Base-by-base conservation (phyloP, 2,888 invertebrate species). In the Norana najaformis region DNA sequence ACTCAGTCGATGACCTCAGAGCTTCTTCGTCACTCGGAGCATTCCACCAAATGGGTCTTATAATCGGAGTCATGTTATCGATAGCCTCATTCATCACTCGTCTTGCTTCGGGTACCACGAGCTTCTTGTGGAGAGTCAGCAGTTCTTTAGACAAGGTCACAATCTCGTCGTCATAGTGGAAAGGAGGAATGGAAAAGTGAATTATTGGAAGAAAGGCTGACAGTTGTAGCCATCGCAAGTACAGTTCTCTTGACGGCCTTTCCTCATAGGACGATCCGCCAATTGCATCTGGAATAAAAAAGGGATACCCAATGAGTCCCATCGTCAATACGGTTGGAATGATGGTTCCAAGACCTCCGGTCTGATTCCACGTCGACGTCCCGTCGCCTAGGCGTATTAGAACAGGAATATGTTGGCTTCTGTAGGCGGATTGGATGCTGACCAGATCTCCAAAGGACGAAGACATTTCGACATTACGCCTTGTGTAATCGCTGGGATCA, bases 171-270 rank as follows among this genome's bases (percentile, higher is more conserved):
- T 90, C 91, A 91, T 92, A 94, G 2, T 90, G 89, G 93, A 98
- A 0, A 96, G 95, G 94, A 0, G 92, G 92, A 0, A 93, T 92
- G 0, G 97, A 97, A 93, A 98, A 98, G 93, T 98, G 97, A 95
- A 98, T 97, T 0, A 98, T 97, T 0, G 99, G 98, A 92, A 99
- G 95, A 94, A 99, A 98, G 0, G 97, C 97, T 5, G 97, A 97
- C 93, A 98, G 95, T 93, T 97, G 96, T 88, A 97, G 95, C 98
- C 98, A 98, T 93, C 97, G 95, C 39, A 97, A 96, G 93, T 96
- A 97, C 11, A 95, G 93, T 91, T 95, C 95, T 37, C 92, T 92
- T n/a, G 38, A 89, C 36, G 85, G 85, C 35, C 16, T 13, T 20
- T 13, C 8, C 8, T 36, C 16, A 8, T 85, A 85, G 3, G 36